phyloP scores from a whole-genome alignment of 2,888 invertebrate genomes.

The Lottia gigantea region DNA sequence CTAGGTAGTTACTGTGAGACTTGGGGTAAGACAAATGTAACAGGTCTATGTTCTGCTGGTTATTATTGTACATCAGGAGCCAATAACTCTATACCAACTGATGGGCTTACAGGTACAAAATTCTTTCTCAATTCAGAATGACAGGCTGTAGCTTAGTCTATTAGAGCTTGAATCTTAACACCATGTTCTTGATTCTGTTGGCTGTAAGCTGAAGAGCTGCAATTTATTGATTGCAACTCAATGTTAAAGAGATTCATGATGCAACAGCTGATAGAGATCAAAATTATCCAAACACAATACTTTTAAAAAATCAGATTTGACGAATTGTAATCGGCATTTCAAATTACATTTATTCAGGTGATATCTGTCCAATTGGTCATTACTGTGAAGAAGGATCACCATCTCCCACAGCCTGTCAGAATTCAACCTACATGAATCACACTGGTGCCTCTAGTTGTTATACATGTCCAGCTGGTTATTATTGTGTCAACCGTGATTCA shows the following conservation, averaged over 20 bases:
- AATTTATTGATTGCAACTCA: no score
- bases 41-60: slow-evolving; percentile 49
- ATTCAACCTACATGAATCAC: slow-evolving; percentile 63
- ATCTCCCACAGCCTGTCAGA: slow-evolving; percentile 51
- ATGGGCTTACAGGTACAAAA: slow-evolving; percentile 49
- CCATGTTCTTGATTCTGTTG: no score
- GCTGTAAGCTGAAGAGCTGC: no score
- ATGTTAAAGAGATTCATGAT: no score
- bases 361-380: slow-evolving; percentile 60
- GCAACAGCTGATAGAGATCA: no score
- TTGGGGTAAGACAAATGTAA: slow-evolving; percentile 49
- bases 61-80: slow-evolving; percentile 53
- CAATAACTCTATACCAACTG: slow-evolving; percentile 49
- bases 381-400: slow-evolving; percentile 57
- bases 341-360: slow-evolving; percentile 37
- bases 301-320: no score
- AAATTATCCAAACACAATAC: no score
- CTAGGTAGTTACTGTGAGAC: slow-evolving; percentile 58
- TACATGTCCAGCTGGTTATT: slow-evolving; percentile 61
- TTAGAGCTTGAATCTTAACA: no score
- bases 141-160: no score
- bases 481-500: slow-evolving; percentile 59
- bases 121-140: background rate
- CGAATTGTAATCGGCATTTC: no score
- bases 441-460: slow-evolving; percentile 58